phyloP scores from a whole-genome alignment of 2,888 invertebrate species.

The Ophioninae sp. region DNA sequence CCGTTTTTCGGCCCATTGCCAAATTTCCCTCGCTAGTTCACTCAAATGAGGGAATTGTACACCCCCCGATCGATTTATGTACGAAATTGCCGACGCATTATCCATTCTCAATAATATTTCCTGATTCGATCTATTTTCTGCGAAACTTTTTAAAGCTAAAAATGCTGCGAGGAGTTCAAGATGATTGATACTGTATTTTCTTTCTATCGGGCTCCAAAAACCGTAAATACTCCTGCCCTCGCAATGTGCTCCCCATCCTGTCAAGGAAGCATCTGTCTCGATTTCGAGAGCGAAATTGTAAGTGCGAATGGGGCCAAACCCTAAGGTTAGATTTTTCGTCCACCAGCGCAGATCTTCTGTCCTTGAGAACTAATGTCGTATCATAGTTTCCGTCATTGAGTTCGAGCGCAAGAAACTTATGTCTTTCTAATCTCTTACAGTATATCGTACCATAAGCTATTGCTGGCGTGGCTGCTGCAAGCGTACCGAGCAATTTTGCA shows the following conservation, averaged over 20 bases:
- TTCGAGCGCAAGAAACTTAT: conserved; percentile 33
- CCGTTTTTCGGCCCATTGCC: conserved; percentile 44
- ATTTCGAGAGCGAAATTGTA: conserved; percentile 39
- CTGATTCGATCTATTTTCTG: conserved; percentile 33
- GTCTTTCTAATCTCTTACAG: conserved; percentile 19
- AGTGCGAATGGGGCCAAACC: conserved; percentile 41
- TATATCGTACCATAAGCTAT: conserved; percentile 34
- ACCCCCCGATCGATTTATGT: conserved; percentile 31
- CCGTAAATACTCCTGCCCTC: conserved; percentile 30
- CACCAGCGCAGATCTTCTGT: conserved; percentile 35
- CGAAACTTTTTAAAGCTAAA: conserved; percentile 28
- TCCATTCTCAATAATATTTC: conserved; percentile 35
- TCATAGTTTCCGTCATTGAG: conserved; percentile 5
- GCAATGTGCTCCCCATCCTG: conserved; percentile 33
- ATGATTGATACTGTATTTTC: conserved; percentile 30
- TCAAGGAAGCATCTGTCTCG: conserved; percentile 32
- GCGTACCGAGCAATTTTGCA: conserved; percentile 21
- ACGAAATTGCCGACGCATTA: conserved; percentile 38
- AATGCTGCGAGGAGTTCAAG: conserved; percentile 30
- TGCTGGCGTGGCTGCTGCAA: conserved; percentile 23
- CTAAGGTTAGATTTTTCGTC: conserved; percentile 23
- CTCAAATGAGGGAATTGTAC: conserved; percentile 32
- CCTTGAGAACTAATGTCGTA: not conserved
- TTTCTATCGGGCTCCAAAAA: conserved; percentile 30
- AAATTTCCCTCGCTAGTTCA: conserved; percentile 32